These are phyloP conservation scores for Byasa hedistus DNA, from an alignment of 2,888 invertebrate genomes.

Conservation along the genomic window DNA sequence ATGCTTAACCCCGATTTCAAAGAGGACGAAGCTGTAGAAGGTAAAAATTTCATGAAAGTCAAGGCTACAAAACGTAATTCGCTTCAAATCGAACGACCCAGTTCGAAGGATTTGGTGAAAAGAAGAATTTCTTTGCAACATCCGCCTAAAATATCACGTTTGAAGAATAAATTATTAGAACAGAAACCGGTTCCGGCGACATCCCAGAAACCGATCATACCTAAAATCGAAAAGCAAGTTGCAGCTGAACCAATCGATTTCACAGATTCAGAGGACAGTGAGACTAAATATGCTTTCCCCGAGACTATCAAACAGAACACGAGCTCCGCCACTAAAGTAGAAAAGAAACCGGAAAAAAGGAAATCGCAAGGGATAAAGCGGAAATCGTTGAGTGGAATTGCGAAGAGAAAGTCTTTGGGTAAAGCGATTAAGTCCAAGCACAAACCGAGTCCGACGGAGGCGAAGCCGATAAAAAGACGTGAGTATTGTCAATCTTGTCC, in stretches of 20 bases:
- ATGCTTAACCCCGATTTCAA: slow-evolving; percentile 70
- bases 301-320: slow-evolving; percentile 36
- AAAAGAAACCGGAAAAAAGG: slow-evolving; percentile 42
- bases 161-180: slow-evolving; percentile 58
- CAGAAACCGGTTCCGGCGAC: slow-evolving; percentile 42
- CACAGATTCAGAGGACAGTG: slow-evolving; percentile 71
- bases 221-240: slow-evolving; percentile 15
- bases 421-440: slow-evolving; percentile 46
- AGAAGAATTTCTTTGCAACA: slow-evolving; percentile 66
- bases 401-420: slow-evolving; percentile 64
- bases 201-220: slow-evolving; percentile 8
- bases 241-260: slow-evolving; percentile 46
- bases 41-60: slow-evolving; percentile 63
- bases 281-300: slow-evolving; percentile 73
- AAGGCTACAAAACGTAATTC: slow-evolving; percentile 65
- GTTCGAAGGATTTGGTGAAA: slow-evolving; percentile 61
- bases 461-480: slow-evolving; percentile 63
- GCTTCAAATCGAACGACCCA: slow-evolving; percentile 66
- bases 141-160: slow-evolving; percentile 61
- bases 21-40: slow-evolving; percentile 47
- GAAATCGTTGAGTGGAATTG: slow-evolving; percentile 59
- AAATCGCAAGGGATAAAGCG: slow-evolving; percentile 56
- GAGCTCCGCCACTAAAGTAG: slow-evolving; percentile 18
- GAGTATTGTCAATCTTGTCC: slow-evolving; percentile 47
- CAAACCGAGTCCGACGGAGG: slow-evolving; percentile 45